phyloP scores from a whole-genome alignment of 2,888 invertebrate genomes.

The Parapristionchus giblindavisi region DNA sequence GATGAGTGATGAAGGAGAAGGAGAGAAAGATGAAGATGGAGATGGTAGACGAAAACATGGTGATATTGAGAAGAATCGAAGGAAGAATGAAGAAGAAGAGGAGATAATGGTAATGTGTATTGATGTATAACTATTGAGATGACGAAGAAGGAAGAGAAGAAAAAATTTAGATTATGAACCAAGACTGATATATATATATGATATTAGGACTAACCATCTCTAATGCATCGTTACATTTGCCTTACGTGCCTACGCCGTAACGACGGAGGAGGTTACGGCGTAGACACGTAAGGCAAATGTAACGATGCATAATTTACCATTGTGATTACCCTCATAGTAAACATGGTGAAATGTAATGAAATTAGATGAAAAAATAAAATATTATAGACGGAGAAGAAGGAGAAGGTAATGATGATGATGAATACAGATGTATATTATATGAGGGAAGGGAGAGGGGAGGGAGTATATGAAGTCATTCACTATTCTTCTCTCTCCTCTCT shows the following conservation, averaged over 20 bases:
- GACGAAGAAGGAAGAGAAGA: neutral
- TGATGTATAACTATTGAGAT: neutral
- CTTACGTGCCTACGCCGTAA: no score
- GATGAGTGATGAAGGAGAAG: neutral
- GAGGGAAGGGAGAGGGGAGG: neutral
- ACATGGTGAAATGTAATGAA: no score
- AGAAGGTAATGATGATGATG: neutral
- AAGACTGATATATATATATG: no score
- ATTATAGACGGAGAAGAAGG: neutral
- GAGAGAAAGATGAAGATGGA: neutral
- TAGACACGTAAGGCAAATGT: no score
- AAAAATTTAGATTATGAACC: no score
- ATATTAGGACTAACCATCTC: no score
- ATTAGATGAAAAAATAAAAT: no score
- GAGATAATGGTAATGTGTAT: neutral
- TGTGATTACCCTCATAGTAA: no score
- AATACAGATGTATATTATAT: neutral
- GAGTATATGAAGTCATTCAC: neutral
- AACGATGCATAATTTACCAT: no score
- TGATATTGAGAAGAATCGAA: neutral
- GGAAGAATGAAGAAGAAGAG: neutral
- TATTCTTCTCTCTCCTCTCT: no score
- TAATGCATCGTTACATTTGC: no score
- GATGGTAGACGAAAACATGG: neutral
- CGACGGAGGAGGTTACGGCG: no score